Conservation (phyloP, 2,113 vertebrate species). For the Nibea albiflora region DNA sequence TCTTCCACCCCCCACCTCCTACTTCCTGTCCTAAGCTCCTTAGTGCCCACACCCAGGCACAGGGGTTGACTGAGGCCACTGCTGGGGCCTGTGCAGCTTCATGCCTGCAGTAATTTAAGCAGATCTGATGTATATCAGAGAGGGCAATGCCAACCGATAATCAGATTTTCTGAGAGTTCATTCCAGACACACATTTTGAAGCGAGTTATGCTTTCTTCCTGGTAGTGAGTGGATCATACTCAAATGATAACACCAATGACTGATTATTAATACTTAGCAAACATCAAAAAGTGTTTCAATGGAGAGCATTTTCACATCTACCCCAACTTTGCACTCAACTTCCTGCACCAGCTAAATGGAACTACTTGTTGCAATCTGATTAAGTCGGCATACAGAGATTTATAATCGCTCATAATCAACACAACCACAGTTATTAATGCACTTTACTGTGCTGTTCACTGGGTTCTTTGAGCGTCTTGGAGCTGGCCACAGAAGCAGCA, state of each 20-base stretch:
- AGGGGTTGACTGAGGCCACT: constrained; percentile 39
- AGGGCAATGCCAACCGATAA: constrained; percentile 34
- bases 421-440: constrained; percentile 5
- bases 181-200: constrained; percentile 42
- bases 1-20: background rate
- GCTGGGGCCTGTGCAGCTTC: constrained; percentile 61
- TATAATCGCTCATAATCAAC: background rate
- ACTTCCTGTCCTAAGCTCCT: constrained; percentile 48
- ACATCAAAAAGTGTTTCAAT: background rate
- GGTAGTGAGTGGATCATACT: constrained; percentile 10
- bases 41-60: constrained; percentile 34
- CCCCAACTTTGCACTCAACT: background rate
- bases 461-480: background rate
- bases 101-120: constrained; percentile 57
- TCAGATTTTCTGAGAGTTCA: constrained; percentile 53
- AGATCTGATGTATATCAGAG: constrained; percentile 64
- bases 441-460: constrained; percentile 6
- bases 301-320: background rate
- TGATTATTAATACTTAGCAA: background rate
- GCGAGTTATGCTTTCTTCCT: constrained; percentile 36
- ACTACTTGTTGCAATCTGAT: background rate
- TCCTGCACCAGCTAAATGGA: background rate
- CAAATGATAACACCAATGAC: background rate
- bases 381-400: background rate
- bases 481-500: background rate